phyloP scores from a whole-genome alignment of 2,113 vertebrate genomes.

The Hippocampus barbouri region DNA sequence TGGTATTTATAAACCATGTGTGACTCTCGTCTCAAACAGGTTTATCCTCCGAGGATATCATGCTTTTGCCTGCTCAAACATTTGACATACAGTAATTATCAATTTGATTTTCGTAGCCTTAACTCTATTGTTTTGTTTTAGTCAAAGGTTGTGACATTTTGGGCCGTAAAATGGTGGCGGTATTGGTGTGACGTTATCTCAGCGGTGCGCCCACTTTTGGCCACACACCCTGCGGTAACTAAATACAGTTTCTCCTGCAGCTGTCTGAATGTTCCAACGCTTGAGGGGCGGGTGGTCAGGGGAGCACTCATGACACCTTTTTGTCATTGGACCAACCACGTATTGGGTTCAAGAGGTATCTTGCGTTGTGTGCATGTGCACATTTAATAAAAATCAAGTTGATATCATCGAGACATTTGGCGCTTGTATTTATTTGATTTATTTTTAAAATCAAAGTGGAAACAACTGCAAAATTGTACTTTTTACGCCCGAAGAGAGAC shows the following conservation, averaged over 20 bases:
- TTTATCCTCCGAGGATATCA: not conserved
- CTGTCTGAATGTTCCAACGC: conserved; percentile 19
- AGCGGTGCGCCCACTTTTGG: conserved; percentile 1
- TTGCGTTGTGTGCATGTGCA: not conserved
- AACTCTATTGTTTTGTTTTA: not conserved
- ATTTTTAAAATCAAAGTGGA: not conserved
- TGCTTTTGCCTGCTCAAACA: conserved; percentile 1
- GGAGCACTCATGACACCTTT: conserved; percentile 12
- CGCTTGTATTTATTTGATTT: not conserved
- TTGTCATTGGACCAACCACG: not conserved
- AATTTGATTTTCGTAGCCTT: not conserved
- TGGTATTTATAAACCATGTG: conserved; percentile 20
- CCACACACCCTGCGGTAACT: conserved; percentile 27
- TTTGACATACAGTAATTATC: not conserved
- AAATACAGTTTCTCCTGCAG: conserved; percentile 20
- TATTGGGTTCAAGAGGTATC: no score
- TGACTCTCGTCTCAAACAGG: conserved; percentile 38
- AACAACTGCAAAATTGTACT: no score
- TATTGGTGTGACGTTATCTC: not conserved
- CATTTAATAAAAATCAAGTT: not conserved
- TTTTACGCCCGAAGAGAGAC: not conserved
- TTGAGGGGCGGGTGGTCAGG: conserved; percentile 5
- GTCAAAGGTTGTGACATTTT: not conserved
- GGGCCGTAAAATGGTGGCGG: not conserved
- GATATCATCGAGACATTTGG: no score